These are phyloP conservation scores for Chloroceryle aenea DNA, from an alignment of 2,113 vertebrate genomes.

Conservation along the genomic window DNA sequence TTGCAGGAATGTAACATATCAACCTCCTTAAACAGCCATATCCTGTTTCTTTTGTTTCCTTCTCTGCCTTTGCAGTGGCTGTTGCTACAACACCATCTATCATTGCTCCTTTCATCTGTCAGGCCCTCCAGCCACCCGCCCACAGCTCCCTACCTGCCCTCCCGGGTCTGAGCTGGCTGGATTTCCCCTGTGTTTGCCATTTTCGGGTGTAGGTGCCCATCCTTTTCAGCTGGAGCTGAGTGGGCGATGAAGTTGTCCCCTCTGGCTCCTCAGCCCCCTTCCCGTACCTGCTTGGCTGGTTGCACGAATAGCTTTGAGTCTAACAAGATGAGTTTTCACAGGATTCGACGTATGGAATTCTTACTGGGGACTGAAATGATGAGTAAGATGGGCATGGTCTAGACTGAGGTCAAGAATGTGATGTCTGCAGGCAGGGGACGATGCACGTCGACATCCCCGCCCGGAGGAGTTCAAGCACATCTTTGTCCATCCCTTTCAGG, in stretches of 20 bases:
- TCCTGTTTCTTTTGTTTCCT: constrained; percentile 66
- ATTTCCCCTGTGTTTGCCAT: neutral
- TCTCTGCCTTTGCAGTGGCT: constrained; percentile 24
- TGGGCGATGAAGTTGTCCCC: neutral
- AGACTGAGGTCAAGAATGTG: rapidly evolving
- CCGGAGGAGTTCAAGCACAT: neutral
- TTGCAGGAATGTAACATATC: constrained; percentile 17
- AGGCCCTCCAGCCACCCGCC: neutral
- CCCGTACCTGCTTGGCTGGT: neutral
- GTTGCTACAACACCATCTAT: constrained; percentile 57
- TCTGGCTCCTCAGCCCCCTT: neutral
- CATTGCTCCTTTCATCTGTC: constrained; percentile 12
- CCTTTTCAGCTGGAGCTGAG: neutral
- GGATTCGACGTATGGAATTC: neutral
- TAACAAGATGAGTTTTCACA: neutral
- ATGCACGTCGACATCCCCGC: rapidly evolving
- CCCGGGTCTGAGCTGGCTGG: neutral
- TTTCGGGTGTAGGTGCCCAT: neutral
- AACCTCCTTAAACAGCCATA: constrained; percentile 8
- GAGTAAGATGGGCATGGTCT: neutral
- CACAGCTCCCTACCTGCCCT: neutral
- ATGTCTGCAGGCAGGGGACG: neutral
- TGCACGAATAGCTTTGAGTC: neutral
- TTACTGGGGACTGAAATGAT: neutral
- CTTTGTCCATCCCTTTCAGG: neutral